These are phyloP conservation scores for Passer montanus DNA, from an alignment of 2,113 vertebrate genomes.

Conservation along the genomic window DNA sequence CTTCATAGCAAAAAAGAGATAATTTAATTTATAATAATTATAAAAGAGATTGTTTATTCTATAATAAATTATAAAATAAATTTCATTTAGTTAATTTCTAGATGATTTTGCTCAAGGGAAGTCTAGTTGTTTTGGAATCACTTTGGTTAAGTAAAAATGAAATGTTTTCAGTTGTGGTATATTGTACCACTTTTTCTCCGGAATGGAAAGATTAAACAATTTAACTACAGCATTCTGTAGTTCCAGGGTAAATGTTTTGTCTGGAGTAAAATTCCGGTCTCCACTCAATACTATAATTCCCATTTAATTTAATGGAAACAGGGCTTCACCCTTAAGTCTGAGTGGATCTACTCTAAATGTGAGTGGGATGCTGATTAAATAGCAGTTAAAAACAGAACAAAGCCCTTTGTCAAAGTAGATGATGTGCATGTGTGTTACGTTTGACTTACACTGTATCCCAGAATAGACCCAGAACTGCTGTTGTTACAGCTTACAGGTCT, in stretches of 20 bases:
- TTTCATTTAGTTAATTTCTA: background rate
- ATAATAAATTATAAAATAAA: background rate
- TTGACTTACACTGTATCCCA: background rate
- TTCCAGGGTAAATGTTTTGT: background rate
- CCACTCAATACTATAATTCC: background rate
- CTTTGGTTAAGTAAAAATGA: background rate
- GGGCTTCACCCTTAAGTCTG: background rate
- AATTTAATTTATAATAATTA: no score
- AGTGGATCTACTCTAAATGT: background rate
- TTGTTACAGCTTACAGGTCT: background rate
- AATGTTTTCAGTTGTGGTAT: background rate
- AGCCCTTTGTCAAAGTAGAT: background rate
- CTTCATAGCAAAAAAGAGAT: background rate
- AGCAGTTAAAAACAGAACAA: slow-evolving; percentile 1
- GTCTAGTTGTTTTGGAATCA: background rate
- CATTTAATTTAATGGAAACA: background rate
- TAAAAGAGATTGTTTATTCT: no score
- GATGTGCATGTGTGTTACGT: background rate
- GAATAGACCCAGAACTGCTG: background rate
- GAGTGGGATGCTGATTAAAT: slow-evolving; percentile 4
- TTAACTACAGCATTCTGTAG: background rate
- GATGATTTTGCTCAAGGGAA: background rate
- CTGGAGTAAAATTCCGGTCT: background rate
- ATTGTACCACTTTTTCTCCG: background rate
- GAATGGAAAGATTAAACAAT: background rate